Evolutionary conservation across 1,140 invertebrate species (phyloP).

Genomic region (Chironomus tepperi): DNA sequence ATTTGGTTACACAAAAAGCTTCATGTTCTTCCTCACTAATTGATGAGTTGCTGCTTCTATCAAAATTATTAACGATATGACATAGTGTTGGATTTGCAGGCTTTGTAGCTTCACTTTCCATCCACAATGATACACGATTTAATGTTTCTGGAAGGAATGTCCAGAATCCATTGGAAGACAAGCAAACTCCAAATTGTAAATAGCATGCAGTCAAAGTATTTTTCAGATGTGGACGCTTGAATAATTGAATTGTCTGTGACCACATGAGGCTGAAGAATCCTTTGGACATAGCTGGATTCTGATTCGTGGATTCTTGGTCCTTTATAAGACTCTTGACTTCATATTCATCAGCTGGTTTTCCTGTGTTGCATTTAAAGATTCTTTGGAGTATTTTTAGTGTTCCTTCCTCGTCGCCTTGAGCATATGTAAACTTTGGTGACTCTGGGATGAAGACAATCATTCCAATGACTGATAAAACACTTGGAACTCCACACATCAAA

Average conservation of each 20-base stretch:
- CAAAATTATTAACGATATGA: conserved; percentile 26
- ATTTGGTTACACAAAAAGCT: background rate
- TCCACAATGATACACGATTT: conserved; percentile 40
- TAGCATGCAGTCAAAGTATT: conserved; percentile 41
- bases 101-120: conserved; percentile 24
- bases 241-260: conserved; percentile 28
- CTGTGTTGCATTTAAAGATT: conserved; percentile 47
- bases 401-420: background rate
- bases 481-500: background rate
- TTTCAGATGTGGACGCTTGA: conserved; percentile 33
- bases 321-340: background rate
- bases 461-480: conserved; percentile 39
- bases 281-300: background rate
- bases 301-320: background rate
- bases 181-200: conserved; percentile 44
- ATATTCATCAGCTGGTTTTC: conserved; percentile 35
- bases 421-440: conserved; percentile 22
- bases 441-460: conserved; percentile 36
- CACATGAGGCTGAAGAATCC: conserved; percentile 28
- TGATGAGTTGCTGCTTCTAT: background rate
- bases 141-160: conserved; percentile 46
- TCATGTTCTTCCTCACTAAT: background rate
- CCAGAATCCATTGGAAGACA: conserved; percentile 44
- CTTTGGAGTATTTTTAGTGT: conserved; percentile 27
- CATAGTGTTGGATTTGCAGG: conserved; percentile 29